Base-by-base conservation (phyloP, 2,113 vertebrate genomes). In the Catharus fuscescens region DNA sequence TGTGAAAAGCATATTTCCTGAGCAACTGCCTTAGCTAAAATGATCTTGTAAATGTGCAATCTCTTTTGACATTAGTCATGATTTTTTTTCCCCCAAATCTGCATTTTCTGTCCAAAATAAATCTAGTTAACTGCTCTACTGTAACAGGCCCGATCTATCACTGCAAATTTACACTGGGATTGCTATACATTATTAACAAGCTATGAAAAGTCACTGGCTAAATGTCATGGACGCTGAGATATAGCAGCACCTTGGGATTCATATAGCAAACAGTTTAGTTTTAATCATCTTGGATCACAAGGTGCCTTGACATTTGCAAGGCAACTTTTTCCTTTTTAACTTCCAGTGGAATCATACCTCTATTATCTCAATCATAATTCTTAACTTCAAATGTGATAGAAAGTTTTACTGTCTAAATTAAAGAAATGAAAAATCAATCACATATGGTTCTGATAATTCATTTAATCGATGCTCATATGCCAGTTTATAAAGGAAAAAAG, bases 141-240 rank as follows among this genome's bases (percentile, higher is more conserved):
- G 87, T 94, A 97, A 96, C 97, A 86, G 86, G 47, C 93, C 82
- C 96, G 61, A 93, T 97, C 95, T 96, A 88, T 97, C 97, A 97
- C 73, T 93, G 94, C n/a, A 96, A 97, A 98, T 97, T 98, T 98
- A 98, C 97, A 92, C 95, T 95, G 88, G 78, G 89, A 96, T 93
- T 96, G 89, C 95, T 96, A 98, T 98, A 97, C 97, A 98, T 98
- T 98, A 98, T 98, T 98, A 98, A 98, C 95, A 97, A 98, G 96
- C 95, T 97, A 97, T 89, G 96, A 98, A 97, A 98, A 98, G 97
- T 97, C 97, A 96, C 96, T 96, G 93, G 97, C 96, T 96, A 98
- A 98, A 98, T 98, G 98, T 98, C 98, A 98, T 83, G 79, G 90
- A 96, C 61, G 34, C 95, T 97, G 96, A 98, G 95, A 95, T 97